Percentiles rank a stretch among this genome's conserved stretches.
Evolutionary conservation across 2,113 vertebrate species (phyloP).

Genomic region (Mugil cephalus): DNA sequence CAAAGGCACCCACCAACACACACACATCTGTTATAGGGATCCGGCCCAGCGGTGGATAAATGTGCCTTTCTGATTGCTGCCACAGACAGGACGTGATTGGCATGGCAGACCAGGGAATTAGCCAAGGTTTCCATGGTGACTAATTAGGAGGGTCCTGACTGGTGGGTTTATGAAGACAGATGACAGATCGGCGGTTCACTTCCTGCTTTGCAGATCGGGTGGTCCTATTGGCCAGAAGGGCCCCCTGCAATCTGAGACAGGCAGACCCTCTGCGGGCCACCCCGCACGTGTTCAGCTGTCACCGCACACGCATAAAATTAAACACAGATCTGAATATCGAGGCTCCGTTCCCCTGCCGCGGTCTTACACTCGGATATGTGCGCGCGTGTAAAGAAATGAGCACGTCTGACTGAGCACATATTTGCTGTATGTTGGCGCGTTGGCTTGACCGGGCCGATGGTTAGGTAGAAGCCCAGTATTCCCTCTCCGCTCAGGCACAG

Average conservation of each 20-base stretch:
- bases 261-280: constrained; percentile 59
- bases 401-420: neutral
- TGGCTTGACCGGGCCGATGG: neutral
- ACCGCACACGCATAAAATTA: constrained; percentile 33
- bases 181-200: constrained; percentile 75
- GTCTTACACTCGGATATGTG: too few species aligned
- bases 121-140: constrained; percentile 79
- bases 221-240: constrained; percentile 65
- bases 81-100: constrained; percentile 78
- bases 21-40: constrained; percentile 73
- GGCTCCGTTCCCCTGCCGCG: neutral
- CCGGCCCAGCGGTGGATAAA: constrained; percentile 78
- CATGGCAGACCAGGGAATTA: constrained; percentile 78
- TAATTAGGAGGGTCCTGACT: constrained; percentile 81
- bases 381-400: neutral
- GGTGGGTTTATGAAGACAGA: constrained; percentile 77
- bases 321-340: neutral
- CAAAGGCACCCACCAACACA: constrained; percentile 25
- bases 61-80: constrained; percentile 77
- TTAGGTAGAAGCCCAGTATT: neutral
- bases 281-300: constrained; percentile 60
- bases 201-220: constrained; percentile 72
- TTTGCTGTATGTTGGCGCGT: neutral
- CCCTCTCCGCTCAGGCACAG: neutral
- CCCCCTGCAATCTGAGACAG: constrained; percentile 63